Percentiles rank a stretch among this genome's conserved stretches.
Evolutionary conservation across 1,140 invertebrate species (phyloP).

Genomic region (Monomorium pharaonis): DNA sequence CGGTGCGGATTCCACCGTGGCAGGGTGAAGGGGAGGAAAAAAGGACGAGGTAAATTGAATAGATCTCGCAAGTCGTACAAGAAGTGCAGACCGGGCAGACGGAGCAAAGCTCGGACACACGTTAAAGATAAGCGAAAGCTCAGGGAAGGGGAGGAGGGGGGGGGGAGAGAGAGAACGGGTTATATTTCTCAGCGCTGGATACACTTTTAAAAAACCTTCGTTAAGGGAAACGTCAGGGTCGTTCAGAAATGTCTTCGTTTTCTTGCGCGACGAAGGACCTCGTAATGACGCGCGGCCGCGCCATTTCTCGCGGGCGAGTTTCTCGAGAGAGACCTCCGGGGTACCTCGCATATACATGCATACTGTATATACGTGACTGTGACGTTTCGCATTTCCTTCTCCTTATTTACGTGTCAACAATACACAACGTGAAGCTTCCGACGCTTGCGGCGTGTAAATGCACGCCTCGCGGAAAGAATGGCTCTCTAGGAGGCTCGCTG

Average conservation of each 20-base stretch:
- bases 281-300: conserved; percentile 23
- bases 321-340: background rate
- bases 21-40: conserved; percentile 54
- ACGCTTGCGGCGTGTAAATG: conserved; percentile 24
- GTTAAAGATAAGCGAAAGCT: conserved; percentile 28
- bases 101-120: conserved; percentile 42
- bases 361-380: background rate
- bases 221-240: conserved; percentile 24
- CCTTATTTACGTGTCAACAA: conserved; percentile 40
- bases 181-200: conserved; percentile 33
- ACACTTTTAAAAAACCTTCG: conserved; percentile 41
- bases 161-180: background rate
- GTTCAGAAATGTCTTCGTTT: conserved; percentile 18
- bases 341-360: background rate
- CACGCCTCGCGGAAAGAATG: conserved; percentile 3
- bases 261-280: background rate
- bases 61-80: conserved; percentile 69
- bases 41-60: conserved; percentile 77
- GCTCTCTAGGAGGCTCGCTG: background rate
- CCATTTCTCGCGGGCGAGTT: conserved; percentile 24
- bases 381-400: conserved; percentile 34
- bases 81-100: conserved; percentile 27
- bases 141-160: background rate
- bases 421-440: conserved; percentile 3
- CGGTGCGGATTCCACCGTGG: conserved; percentile 62